phyloP scores from a whole-genome alignment of 2,888 invertebrate species.

The Drosophila anceps region DNA sequence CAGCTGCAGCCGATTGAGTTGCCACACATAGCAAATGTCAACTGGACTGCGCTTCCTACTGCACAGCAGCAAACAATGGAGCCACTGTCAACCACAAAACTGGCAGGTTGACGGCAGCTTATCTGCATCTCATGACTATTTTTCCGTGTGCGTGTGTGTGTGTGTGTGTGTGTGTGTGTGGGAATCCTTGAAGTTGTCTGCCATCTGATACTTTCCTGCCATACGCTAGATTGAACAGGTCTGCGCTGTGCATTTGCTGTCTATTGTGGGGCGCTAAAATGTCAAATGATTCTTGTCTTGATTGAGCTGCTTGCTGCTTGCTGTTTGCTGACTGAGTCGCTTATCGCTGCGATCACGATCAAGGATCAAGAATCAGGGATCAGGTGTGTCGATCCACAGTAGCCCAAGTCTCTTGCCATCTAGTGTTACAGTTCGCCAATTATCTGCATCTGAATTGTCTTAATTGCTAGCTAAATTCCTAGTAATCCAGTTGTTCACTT shows the following conservation, averaged over 20 bases:
- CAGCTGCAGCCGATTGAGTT: constrained; percentile 64
- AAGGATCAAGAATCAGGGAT: constrained; percentile 36
- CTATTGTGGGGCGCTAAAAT: constrained; percentile 57
- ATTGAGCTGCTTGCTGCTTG: constrained; percentile 50
- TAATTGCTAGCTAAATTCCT: constrained; percentile 59
- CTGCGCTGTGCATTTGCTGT: constrained; percentile 40
- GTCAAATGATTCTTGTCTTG: constrained; percentile 69
- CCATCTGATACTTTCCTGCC: constrained; percentile 60
- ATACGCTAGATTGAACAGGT: constrained; percentile 55
- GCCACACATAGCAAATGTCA: constrained; percentile 64
- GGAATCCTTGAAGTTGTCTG: constrained; percentile 44
- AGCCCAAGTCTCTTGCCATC: constrained; percentile 34
- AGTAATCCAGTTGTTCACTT: constrained; percentile 40
- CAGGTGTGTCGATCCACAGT: constrained; percentile 42
- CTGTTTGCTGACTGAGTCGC: constrained; percentile 35
- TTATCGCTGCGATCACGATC: constrained; percentile 23
- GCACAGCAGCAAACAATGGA: constrained; percentile 33
- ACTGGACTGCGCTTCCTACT: constrained; percentile 36
- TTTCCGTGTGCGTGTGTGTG: too few species aligned
- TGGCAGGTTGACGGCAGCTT: constrained; percentile 60
- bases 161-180: constrained; percentile 62
- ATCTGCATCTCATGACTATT: constrained; percentile 52
- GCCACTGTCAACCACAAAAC: constrained; percentile 60
- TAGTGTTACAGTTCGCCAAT: constrained; percentile 59
- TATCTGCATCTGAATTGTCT: constrained; percentile 54